Conservation (phyloP, 1,140 invertebrate genomes). For the Mamestra configurata region DNA sequence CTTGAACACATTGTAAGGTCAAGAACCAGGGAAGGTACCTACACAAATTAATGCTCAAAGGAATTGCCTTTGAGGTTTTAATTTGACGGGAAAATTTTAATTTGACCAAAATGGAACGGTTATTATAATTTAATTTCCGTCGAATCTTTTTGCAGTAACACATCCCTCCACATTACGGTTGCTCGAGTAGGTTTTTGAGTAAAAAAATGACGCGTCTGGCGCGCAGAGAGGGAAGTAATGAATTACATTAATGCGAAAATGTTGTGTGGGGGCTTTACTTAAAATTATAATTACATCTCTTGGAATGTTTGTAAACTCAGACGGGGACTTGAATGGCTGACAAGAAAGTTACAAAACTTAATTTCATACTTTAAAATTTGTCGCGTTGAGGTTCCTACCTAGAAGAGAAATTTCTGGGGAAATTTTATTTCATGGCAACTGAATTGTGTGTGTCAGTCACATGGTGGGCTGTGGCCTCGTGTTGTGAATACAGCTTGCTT, state of each 20-base stretch:
- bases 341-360: slow-evolving; percentile 48
- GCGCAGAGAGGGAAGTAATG: slow-evolving; percentile 33
- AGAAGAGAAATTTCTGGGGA: slow-evolving; percentile 45
- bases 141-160: slow-evolving; percentile 12
- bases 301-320: slow-evolving; percentile 41
- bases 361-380: slow-evolving; percentile 54
- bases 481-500: slow-evolving; percentile 50
- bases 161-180: not conserved
- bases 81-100: slow-evolving; percentile 24
- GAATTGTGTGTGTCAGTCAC: slow-evolving; percentile 46
- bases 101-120: slow-evolving; percentile 34
- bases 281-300: slow-evolving; percentile 49
- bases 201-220: slow-evolving; percentile 36
- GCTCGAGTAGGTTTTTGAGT: slow-evolving; percentile 1
- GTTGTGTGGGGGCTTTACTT: slow-evolving; percentile 34
- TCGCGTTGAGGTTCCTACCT: not conserved
- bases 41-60: slow-evolving; percentile 32
- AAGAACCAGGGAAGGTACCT: slow-evolving; percentile 12
- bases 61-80: slow-evolving; percentile 25
- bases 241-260: slow-evolving; percentile 33
- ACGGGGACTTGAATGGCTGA: not conserved
- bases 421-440: slow-evolving; percentile 50
- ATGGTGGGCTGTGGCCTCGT: slow-evolving; percentile 13
- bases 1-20: not conserved
- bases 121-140: slow-evolving; percentile 27